Conservation (phyloP, 2,888 invertebrate genomes). For the Scotopteryx bipunctaria region DNA sequence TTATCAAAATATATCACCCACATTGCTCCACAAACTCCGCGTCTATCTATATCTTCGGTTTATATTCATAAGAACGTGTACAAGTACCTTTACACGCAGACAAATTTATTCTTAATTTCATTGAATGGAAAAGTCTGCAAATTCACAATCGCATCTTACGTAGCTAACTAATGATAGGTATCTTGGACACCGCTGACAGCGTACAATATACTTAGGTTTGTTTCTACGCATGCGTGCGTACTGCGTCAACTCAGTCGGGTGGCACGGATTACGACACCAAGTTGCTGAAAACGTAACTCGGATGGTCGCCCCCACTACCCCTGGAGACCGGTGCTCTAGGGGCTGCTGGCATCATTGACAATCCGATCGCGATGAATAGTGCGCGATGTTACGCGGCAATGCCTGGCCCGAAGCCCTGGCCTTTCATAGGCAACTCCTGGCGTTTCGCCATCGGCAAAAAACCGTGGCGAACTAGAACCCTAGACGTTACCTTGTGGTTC, state of each 20-base stretch:
- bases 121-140: background rate
- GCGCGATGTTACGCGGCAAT: constrained; percentile 85
- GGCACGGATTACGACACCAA: constrained; percentile 62
- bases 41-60: no score
- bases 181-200: constrained; percentile 23
- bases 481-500: constrained; percentile 78
- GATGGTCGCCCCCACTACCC: constrained; percentile 66
- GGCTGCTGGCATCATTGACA: constrained; percentile 64
- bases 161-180: constrained; percentile 16
- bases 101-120: background rate
- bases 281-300: constrained; percentile 67
- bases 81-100: background rate
- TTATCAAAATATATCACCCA: no score
- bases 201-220: constrained; percentile 36
- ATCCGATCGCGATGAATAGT: constrained; percentile 64
- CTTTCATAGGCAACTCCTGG: constrained; percentile 91
- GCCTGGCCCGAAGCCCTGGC: constrained; percentile 89
- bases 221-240: constrained; percentile 47
- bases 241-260: constrained; percentile 55
- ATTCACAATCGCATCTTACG: constrained; percentile 11
- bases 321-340: constrained; percentile 45
- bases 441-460: constrained; percentile 85
- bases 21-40: no score
- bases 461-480: constrained; percentile 80
- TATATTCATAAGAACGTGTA: no score